Evolutionary conservation across 2,888 invertebrate species (phyloP), one percentile per base, ranked within the genome.

Genomic region (Lasioglossum pauxillum): DNA sequence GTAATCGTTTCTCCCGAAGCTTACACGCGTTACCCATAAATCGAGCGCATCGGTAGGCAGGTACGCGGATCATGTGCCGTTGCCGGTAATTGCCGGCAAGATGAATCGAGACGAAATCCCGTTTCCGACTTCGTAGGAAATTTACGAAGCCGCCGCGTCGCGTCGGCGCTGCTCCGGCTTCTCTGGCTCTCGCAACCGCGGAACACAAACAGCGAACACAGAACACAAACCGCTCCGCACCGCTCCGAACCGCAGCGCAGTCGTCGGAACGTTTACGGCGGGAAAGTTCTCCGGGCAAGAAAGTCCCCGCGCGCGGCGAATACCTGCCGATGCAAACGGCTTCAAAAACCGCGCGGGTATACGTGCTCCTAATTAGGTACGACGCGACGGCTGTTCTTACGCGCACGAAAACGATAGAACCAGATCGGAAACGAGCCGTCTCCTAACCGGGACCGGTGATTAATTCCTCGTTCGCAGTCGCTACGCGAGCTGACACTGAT

Each of bases 201-300:
- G 14, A 27, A 64, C 27, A 31, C 64, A 27, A 72, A 19, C 49
- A 16, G 5, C 23, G 53, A 53, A 53, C 53, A 53, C 23, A 53
- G 53, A 53, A 57, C 57, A 57, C 57, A 57, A 57, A 57, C 57
- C 57, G n/a, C 10, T 57, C n/a, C 49, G 19, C 49, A 53, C 53
- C n/a, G n/a, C 57, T 57, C 12, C 5, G n/a, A 12, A n/a, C 57
- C 10, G 57, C 57, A n/a, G n/a, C n/a, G n/a, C 57, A 57, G 57
- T 57, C 57, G 57, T 57, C 57, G 60, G 69, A 84, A 41, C 91
- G 79, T 92, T 92, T 92, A 92, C 92, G 92, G 92, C 91, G 92
- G 91, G 92, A 92, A 92, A 92, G 92, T 92, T 92, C 83, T 86
- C 80, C 86, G 72, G 23, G 88, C 88, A 88, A 91, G 91, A 90